Percentiles rank a stretch among this genome's conserved stretches.
Conservation (phyloP, 1,140 invertebrate genomes). For the Drosophila tani region DNA sequence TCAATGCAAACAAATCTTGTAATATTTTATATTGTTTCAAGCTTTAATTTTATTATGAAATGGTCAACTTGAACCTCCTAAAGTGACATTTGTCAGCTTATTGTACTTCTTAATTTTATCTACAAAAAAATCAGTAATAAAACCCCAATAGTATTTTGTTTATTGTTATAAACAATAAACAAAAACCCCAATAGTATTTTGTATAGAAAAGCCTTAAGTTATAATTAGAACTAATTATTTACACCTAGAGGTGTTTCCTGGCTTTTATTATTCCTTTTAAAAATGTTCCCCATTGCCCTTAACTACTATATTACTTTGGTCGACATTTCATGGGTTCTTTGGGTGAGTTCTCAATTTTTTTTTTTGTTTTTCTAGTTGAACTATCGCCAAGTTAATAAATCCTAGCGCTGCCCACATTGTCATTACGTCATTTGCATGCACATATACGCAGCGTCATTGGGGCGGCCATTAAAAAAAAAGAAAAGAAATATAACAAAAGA, state of each 20-base stretch:
- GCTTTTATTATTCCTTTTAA: not conserved
- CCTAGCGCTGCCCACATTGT: slow-evolving; percentile 41
- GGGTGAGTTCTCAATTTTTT: too few species aligned
- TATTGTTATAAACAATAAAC: too few species aligned
- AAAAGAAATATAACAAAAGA: not conserved
- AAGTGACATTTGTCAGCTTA: too few species aligned
- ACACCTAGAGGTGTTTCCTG: not conserved
- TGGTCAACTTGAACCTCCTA: too few species aligned
- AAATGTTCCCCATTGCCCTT: not conserved
- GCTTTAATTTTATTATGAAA: too few species aligned
- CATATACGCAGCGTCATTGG: slow-evolving; percentile 32
- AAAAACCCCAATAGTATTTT: too few species aligned
- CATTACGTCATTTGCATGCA: slow-evolving; percentile 68
- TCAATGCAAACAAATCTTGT: too few species aligned
- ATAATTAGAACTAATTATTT: not conserved
- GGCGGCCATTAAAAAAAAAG: slow-evolving; percentile 21
- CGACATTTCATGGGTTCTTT: slow-evolving; percentile 17
- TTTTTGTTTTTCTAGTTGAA: slow-evolving; percentile 5
- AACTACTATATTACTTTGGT: slow-evolving; percentile 4
- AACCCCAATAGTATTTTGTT: too few species aligned
- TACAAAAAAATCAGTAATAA: too few species aligned
- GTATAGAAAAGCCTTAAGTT: not conserved
- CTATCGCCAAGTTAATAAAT: slow-evolving; percentile 55
- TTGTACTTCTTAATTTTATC: too few species aligned
- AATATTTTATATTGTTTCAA: too few species aligned